Base-by-base conservation (phyloP, 2,113 vertebrate genomes). In the Zootoca vivipara region DNA sequence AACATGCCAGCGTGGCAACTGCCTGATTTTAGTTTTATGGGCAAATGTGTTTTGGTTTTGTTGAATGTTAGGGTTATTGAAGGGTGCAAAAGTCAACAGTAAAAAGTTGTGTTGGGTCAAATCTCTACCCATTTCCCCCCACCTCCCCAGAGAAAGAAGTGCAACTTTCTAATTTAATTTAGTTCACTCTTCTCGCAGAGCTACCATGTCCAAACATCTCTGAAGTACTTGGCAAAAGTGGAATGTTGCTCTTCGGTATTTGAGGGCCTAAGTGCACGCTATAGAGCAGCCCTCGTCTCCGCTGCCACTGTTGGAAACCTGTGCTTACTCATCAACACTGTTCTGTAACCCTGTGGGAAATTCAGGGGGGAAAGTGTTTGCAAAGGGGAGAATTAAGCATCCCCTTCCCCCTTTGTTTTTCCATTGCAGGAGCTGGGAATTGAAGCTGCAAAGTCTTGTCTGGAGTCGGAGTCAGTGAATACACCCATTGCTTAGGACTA, bases 11-110 rank as follows among this genome's bases (percentile, higher is more conserved):
- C 73, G 38, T 75, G 87, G 58, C 30, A 58, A 82, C 22, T 64
- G 35, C 33, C 15, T 9, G 13, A 20, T 33, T 85, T 83, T 67
- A 35, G 72, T 30, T 77, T 46, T 88, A 46, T 28, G 22, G 62
- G 72, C 77, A 18, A 67, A 82, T n/a, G 4, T 12, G 7, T 70
- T 16, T 83, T 90, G 83, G 70, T 82, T 46, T 90, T 67, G n/a
- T 77, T 58, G 40, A 52, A n/a, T 52, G 58, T 46, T 46, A 10
- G 62, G 30, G 28, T 67, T 75, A 82, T 28, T 67, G 64, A 83
- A 22, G 15, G 5, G 79, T 22, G 7, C 20, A 62, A 38, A 85
- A 38, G 13, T 52, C 40, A 70, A 52, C 67, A 90, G 83, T 78
- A 4, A 85, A 86, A 75, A 40, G 46, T 38, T 26, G 8, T 69